Evolutionary conservation across 2,113 vertebrate species (phyloP).

Genomic region (Origma solitaria): DNA sequence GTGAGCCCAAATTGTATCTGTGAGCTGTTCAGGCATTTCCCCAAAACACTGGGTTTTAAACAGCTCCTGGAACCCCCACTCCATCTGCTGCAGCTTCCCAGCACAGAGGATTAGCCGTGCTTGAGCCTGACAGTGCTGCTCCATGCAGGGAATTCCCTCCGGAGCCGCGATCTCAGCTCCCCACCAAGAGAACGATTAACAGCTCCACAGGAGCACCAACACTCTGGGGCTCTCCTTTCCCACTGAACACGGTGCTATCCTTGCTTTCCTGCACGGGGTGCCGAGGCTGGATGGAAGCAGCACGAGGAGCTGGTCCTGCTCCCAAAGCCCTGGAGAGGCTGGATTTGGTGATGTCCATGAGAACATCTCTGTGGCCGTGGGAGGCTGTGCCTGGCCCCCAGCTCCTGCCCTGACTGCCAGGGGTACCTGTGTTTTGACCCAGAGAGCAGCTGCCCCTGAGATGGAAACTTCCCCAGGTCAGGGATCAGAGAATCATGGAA

Average conservation of each 20-base stretch:
- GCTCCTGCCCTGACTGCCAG: neutral
- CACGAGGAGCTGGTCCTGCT: neutral
- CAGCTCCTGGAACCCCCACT: neutral
- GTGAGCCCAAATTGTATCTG: neutral
- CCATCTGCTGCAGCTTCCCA: neutral
- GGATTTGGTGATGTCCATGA: neutral
- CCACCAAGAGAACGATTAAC: neutral
- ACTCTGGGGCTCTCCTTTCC: neutral
- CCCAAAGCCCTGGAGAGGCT: neutral
- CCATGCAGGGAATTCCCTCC: accelerated
- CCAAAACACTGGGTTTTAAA: neutral
- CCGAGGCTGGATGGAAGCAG: neutral
- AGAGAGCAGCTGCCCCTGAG: neutral
- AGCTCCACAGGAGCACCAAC: neutral
- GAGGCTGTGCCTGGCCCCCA: neutral
- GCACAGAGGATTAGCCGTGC: neutral
- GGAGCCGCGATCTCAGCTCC: neutral
- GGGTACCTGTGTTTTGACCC: accelerated
- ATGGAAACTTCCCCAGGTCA: neutral
- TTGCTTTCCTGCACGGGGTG: neutral
- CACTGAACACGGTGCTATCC: accelerated
- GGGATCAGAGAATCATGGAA: neutral
- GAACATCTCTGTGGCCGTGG: neutral
- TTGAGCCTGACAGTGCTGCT: neutral
- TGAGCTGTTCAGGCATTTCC: neutral